A percentile compares a stretch with the other conserved stretches of the same genome.
Conservation (phyloP, 2,797 vertebrate genomes). For the Carapus acus region DNA sequence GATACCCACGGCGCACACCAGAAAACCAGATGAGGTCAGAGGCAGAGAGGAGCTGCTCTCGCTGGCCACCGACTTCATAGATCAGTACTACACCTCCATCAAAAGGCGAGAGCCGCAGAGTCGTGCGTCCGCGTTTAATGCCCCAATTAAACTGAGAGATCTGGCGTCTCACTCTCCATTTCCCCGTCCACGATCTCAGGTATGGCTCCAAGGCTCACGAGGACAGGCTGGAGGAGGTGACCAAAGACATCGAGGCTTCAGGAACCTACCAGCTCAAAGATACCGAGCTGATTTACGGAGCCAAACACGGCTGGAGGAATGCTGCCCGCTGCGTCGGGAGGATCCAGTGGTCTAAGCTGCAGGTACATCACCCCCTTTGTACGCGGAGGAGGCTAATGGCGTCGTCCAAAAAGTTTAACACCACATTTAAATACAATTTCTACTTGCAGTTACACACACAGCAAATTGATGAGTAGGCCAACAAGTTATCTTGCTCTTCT, state of each 20-base stretch:
- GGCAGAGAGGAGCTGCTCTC: slow-evolving; percentile 82
- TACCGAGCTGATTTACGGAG: slow-evolving; percentile 93
- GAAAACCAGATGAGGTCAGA: slow-evolving; percentile 81
- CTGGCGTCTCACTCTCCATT: background rate
- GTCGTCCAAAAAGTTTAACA: too few species aligned
- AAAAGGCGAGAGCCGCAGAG: slow-evolving; percentile 86
- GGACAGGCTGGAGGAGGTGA: slow-evolving; percentile 90
- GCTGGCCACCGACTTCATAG: slow-evolving; percentile 91
- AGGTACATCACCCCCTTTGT: slow-evolving; percentile 68
- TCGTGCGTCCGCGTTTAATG: too few species aligned
- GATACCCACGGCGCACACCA: slow-evolving; percentile 73
- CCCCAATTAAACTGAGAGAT: too few species aligned
- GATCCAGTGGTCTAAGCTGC: slow-evolving; percentile 99
- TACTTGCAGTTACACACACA: too few species aligned
- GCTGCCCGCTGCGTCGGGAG: slow-evolving; percentile 92
- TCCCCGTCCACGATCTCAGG: slow-evolving; percentile 57
- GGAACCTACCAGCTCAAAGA: slow-evolving; percentile 92
- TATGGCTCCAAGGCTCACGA: slow-evolving; percentile 89
- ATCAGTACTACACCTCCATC: slow-evolving; percentile 96
- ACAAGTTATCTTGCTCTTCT: too few species aligned
- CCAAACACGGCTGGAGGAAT: slow-evolving; percentile 96
- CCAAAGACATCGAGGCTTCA: slow-evolving; percentile 84
- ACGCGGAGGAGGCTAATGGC: background rate
- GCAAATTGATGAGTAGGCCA: too few species aligned
- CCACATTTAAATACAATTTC: too few species aligned